Evolutionary conservation across 2,888 invertebrate species (phyloP).

Genomic region (Spodoptera exigua): DNA sequence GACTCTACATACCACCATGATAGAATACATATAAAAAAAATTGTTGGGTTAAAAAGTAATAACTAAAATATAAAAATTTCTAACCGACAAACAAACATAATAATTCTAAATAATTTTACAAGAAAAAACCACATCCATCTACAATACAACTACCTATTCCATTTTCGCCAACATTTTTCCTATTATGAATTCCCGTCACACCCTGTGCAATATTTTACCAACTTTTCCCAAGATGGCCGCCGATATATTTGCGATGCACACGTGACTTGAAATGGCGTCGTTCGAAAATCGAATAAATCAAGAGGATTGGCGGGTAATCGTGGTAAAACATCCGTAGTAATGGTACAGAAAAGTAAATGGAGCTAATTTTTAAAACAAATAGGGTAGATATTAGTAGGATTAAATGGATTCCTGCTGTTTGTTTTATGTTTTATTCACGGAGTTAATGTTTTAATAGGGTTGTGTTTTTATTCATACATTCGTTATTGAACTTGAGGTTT

Average conservation of each 20-base stretch:
- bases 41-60: no score
- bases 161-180: background rate
- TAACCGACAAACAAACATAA: no score
- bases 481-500: no score
- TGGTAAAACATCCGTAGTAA: slow-evolving; percentile 69
- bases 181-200: slow-evolving; percentile 43
- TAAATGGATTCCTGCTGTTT: no score
- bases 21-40: no score
- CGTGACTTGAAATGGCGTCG: slow-evolving; percentile 84
- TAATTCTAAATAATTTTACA: background rate
- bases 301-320: slow-evolving; percentile 86
- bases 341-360: slow-evolving; percentile 32
- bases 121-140: background rate
- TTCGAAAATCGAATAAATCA: slow-evolving; percentile 84
- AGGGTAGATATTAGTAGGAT: slow-evolving; percentile 34
- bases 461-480: no score
- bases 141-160: slow-evolving; percentile 8
- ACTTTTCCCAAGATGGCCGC: slow-evolving; percentile 54
- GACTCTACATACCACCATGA: no score
- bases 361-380: slow-evolving; percentile 65
- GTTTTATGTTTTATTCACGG: no score
- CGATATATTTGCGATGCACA: slow-evolving; percentile 76
- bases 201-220: slow-evolving; percentile 61
- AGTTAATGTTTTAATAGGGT: no score
- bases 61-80: background rate